Conservation (phyloP, 2,113 vertebrate species). For the Vireo altiloquus region DNA sequence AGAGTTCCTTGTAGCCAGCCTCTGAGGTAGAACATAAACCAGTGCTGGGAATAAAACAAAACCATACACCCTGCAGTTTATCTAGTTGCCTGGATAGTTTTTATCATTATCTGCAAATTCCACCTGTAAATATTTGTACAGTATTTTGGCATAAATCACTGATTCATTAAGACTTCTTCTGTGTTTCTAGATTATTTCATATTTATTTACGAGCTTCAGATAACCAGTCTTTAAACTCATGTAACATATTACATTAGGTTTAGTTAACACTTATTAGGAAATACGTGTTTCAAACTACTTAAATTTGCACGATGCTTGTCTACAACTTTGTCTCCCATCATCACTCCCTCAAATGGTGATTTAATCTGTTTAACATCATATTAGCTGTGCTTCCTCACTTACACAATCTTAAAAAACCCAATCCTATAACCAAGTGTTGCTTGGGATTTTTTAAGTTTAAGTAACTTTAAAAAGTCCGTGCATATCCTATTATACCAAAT, state of each 20-base stretch:
- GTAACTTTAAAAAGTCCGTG: not conserved
- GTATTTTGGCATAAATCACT: not conserved
- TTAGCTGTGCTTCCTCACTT: not conserved
- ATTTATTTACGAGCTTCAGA: not conserved
- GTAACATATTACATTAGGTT: not conserved
- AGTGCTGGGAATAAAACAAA: not conserved
- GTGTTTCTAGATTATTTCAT: not conserved
- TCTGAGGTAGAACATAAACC: not conserved
- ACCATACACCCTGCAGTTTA: not conserved
- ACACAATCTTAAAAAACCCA: not conserved
- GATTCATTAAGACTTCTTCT: not conserved
- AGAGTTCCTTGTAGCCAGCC: not conserved
- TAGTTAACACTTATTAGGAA: not conserved
- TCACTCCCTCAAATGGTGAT: not conserved
- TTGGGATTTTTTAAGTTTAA: not conserved
- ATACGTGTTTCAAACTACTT: not conserved
- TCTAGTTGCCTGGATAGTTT: not conserved
- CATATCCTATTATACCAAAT: not conserved
- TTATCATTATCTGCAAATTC: not conserved
- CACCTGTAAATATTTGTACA: not conserved
- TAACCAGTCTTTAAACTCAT: not conserved
- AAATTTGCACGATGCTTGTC: not conserved
- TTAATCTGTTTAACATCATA: not conserved
- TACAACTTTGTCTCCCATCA: not conserved
- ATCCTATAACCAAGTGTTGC: not conserved